phyloP scores from a whole-genome alignment of 2,888 invertebrate species.

The Xanthia togata region DNA sequence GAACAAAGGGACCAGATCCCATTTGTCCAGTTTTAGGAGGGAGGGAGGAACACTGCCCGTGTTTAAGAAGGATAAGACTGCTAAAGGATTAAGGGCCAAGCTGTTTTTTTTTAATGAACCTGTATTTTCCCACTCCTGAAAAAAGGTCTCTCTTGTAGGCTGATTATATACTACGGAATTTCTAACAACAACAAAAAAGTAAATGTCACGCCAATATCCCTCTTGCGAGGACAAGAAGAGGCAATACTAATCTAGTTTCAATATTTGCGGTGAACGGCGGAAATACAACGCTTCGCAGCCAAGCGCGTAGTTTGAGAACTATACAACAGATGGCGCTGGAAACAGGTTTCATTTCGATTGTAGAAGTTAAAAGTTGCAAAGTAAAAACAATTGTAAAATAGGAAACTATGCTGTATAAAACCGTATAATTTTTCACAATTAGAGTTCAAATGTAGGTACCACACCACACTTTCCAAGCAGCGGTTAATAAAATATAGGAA shows the following conservation, averaged over 20 bases:
- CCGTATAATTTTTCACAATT: too few species aligned
- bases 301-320: slow-evolving; percentile 42
- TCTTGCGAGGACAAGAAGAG: slow-evolving; percentile 25
- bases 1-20: background rate
- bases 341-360: background rate
- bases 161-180: background rate
- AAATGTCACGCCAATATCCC: background rate
- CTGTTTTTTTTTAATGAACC: background rate
- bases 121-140: too few species aligned
- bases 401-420: background rate
- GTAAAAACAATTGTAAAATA: background rate
- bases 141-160: too few species aligned
- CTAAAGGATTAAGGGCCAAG: background rate
- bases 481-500: background rate
- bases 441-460: background rate
- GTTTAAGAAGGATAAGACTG: background rate
- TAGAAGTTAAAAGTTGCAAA: background rate
- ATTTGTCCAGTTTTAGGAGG: background rate
- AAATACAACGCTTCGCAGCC: slow-evolving; percentile 15
- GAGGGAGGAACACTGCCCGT: too few species aligned
- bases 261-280: slow-evolving; percentile 45
- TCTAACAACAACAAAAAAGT: background rate
- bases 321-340: slow-evolving; percentile 53
- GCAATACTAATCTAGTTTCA: slow-evolving; percentile 32
- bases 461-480: background rate